Percentiles rank a stretch among this genome's conserved stretches.
Evolutionary conservation across 1,140 invertebrate genomes (phyloP).

Genomic region (Vanessa tameamea): DNA sequence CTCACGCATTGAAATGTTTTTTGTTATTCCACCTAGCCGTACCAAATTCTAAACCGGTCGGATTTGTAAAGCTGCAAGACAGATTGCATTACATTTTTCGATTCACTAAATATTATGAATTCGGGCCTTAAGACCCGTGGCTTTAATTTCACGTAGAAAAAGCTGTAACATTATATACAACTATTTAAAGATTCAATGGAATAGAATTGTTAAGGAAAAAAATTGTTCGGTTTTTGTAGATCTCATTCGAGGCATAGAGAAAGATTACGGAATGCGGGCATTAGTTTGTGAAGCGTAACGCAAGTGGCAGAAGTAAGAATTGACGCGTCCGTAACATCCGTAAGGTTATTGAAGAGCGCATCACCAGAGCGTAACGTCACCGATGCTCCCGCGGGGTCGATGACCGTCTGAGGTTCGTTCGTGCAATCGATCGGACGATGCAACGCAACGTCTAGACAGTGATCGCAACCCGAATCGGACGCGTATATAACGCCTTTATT

Average conservation of each 20-base stretch:
- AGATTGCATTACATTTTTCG: conserved; percentile 49
- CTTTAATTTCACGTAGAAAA: background rate
- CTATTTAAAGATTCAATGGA: too few relatives aligned
- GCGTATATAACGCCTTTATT: conserved; percentile 73
- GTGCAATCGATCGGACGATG: conserved; percentile 78
- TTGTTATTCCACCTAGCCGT: conserved; percentile 44
- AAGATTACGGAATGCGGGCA: conserved; percentile 29
- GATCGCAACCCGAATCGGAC: conserved; percentile 70
- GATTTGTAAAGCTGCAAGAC: conserved; percentile 43
- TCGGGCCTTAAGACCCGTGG: background rate
- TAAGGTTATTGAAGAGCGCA: conserved; percentile 71
- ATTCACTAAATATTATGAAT: conserved; percentile 16
- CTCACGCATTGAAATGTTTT: conserved; percentile 35
- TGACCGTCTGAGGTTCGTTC: conserved; percentile 77
- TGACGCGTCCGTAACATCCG: conserved; percentile 51
- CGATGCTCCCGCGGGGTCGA: conserved; percentile 77
- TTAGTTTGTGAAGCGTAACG: conserved; percentile 32
- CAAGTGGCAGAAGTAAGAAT: conserved; percentile 37
- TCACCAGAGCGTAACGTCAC: conserved; percentile 78
- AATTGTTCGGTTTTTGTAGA: background rate
- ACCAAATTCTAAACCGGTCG: conserved; percentile 54
- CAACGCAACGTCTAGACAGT: conserved; percentile 78
- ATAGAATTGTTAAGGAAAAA: background rate
- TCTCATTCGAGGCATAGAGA: conserved; percentile 8
- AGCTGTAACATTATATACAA: background rate